A percentile compares a stretch with the other conserved stretches of the same genome.
Conservation (phyloP, 1,140 invertebrate species). For the Cydia amplana region DNA sequence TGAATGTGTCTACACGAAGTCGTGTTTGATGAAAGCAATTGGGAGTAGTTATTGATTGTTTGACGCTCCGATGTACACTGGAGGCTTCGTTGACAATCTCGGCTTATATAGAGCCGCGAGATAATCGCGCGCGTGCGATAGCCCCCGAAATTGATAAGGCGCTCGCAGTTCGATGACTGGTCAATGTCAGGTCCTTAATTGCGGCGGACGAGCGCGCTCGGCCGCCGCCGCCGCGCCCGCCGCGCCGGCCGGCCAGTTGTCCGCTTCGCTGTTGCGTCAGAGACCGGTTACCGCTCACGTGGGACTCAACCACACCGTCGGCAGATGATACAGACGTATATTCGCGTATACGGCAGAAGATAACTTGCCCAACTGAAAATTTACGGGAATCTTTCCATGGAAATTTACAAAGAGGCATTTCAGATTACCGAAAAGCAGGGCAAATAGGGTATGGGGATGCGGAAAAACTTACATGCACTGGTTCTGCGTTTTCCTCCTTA, state of each 20-base stretch:
- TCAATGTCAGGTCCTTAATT: constrained; percentile 61
- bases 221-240: background rate
- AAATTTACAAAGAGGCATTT: background rate
- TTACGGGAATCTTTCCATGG: background rate
- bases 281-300: background rate
- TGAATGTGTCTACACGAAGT: background rate
- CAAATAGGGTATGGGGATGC: too few species aligned
- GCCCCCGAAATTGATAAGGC: constrained; percentile 61
- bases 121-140: constrained; percentile 74
- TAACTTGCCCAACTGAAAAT: background rate
- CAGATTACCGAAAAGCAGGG: too few species aligned
- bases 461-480: too few species aligned
- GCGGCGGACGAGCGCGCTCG: background rate
- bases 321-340: too few species aligned
- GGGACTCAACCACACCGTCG: background rate
- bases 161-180: constrained; percentile 65
- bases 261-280: constrained; percentile 13
- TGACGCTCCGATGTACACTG: constrained; percentile 57
- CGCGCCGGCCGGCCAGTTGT: constrained; percentile 56
- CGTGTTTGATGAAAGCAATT: constrained; percentile 18
- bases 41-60: constrained; percentile 49
- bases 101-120: constrained; percentile 58
- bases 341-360: too few species aligned
- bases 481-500: too few species aligned
- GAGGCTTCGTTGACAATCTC: constrained; percentile 49